Conservation (phyloP, 2,888 invertebrate species). For the Himalopsyche anomala region DNA sequence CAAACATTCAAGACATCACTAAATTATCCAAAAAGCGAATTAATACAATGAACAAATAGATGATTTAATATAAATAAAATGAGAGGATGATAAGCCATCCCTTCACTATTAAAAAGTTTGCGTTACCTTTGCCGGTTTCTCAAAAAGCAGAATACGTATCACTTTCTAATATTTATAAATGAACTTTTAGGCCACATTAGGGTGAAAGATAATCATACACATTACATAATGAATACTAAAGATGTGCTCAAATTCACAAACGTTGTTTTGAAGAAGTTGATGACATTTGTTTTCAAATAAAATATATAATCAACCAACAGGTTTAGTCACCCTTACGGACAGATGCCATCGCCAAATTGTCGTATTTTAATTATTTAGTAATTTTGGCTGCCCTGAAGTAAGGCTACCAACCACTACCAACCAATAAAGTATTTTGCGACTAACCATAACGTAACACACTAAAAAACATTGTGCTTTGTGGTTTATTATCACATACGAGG, state of each 20-base stretch:
- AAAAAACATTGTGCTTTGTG: too few relatives aligned
- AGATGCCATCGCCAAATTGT: conserved; percentile 24
- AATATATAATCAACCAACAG: neutral
- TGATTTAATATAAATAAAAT: too few relatives aligned
- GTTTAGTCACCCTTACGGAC: neutral
- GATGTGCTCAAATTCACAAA: neutral
- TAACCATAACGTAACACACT: neutral
- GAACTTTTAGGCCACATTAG: neutral
- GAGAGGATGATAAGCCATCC: too few relatives aligned
- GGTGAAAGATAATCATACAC: neutral
- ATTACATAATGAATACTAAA: neutral
- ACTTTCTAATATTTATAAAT: conserved; percentile 26
- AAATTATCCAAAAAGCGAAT: too few relatives aligned
- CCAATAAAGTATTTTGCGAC: neutral
- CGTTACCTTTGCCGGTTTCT: conserved; percentile 14
- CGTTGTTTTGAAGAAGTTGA: neutral
- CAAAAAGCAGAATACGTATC: neutral
- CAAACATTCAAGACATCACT: too few relatives aligned
- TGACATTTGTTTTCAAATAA: neutral
- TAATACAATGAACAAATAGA: too few relatives aligned
- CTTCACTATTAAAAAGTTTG: too few relatives aligned
- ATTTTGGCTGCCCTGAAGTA: neutral
- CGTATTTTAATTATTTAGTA: neutral
- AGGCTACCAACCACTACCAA: neutral
- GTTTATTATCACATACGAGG: too few relatives aligned